These are phyloP conservation scores for Trachelus iudaicus DNA, from an alignment of 2,888 invertebrate species.

Conservation along the genomic window DNA sequence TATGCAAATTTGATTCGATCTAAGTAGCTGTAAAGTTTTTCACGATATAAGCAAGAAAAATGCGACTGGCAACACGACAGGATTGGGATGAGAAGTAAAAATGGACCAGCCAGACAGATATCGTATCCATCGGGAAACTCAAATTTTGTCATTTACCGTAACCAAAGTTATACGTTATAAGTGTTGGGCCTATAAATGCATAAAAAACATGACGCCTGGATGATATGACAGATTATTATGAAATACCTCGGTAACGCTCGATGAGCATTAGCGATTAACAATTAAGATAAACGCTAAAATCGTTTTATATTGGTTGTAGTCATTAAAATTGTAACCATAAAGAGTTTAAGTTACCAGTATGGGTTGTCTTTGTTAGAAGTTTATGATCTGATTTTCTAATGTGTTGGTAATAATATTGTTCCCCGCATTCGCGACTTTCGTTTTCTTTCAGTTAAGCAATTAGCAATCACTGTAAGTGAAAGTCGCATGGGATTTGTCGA, in stretches of 20 bases:
- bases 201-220: slow-evolving; percentile 9
- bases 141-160: slow-evolving; percentile 27
- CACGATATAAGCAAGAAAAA: neutral
- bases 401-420: neutral
- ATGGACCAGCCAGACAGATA: neutral
- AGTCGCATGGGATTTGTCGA: neutral
- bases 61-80: neutral
- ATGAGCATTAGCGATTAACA: neutral
- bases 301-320: slow-evolving; percentile 38
- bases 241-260: slow-evolving; percentile 36
- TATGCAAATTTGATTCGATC: neutral
- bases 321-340: slow-evolving; percentile 30
- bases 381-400: neutral
- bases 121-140: neutral
- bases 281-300: slow-evolving; percentile 34
- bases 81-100: neutral
- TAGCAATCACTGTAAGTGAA: neutral
- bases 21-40: neutral
- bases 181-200: slow-evolving; percentile 22
- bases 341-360: slow-evolving; percentile 39
- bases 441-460: neutral
- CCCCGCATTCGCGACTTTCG: neutral
- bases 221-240: slow-evolving; percentile 28
- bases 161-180: slow-evolving; percentile 40
- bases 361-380: slow-evolving; percentile 1